Evolutionary conservation across 2,888 invertebrate genomes (phyloP), one percentile per base, ranked within the genome.

Genomic region (Anoplius nigerrimus): DNA sequence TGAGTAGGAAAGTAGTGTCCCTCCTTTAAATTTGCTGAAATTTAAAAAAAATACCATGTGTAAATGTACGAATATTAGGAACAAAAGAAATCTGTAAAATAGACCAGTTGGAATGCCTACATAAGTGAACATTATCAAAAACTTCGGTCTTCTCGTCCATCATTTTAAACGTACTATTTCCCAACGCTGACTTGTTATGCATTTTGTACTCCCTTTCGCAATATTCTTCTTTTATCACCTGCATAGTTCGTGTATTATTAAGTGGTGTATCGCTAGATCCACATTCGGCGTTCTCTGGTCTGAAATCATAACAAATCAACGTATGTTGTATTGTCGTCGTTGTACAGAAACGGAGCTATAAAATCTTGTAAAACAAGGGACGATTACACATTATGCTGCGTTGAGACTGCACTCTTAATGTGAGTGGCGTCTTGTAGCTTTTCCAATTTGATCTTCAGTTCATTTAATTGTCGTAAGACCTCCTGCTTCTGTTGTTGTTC

Each of bases 91-190:
- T 34, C 34, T 34, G 2, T 6, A 6, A 34, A 34, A 6, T 34
- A 1, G 8, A 34, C 4, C 34, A 11, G 34, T 11, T 34, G 8
- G 24, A 24, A 22, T 56, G 52, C 18, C 20, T 63, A 86, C 86
- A 91, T 72, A 97, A 90, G 84, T 94, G 95, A 58, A 94, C 94
- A 75, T 94, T 95, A 87, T 95, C 95, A 84, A 96, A 96, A 53
- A 94, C 90, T 85, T 96, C 96, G 53, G 94, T 95, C 78, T 95
- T 95, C 85, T 97, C 97, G 82, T 97, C 97, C 55, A 95, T 96
- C 2, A 82, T 86, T 54, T 79, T 83, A 60, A 88, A 88, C 11
- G 8, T 11, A 2, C 83, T 84, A 73, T 87, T 86, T 16, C 87
- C 88, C 86, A 88, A 86, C 8, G 84, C 80, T 73, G 88, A 87